Percentiles rank a stretch among this genome's conserved stretches.
phyloP scores from a whole-genome alignment of 1,140 invertebrate species.

The Hesperophylax magnus region DNA sequence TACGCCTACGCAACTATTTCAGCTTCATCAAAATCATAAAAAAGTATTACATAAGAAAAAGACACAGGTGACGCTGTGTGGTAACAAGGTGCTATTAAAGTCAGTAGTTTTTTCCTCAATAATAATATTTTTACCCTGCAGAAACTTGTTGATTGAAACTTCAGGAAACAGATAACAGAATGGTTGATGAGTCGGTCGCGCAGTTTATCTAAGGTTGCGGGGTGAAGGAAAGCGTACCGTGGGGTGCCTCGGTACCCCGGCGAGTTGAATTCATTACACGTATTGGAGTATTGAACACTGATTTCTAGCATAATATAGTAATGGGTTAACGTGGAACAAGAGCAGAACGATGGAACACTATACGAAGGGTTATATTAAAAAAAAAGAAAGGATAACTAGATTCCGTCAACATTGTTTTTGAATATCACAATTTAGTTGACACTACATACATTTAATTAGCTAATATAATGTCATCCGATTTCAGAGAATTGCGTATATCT shows the following conservation, averaged over 20 bases:
- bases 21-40: too few relatives aligned
- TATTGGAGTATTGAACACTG: conserved; percentile 2
- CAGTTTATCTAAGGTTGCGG: neutral
- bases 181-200: neutral
- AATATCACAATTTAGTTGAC: too few relatives aligned
- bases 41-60: too few relatives aligned
- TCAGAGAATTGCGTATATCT: too few relatives aligned
- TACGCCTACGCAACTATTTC: too few relatives aligned
- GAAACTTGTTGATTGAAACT: neutral
- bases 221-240: neutral
- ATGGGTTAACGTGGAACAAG: neutral
- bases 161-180: neutral
- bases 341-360: neutral
- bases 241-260: conserved; percentile 1
- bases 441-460: too few relatives aligned
- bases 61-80: neutral
- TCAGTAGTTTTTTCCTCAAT: neutral
- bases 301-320: neutral
- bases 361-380: neutral
- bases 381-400: too few relatives aligned
- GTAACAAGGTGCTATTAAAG: neutral
- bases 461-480: too few relatives aligned
- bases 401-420: too few relatives aligned
- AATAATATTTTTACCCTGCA: neutral
- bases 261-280: neutral